Percentiles rank a stretch among this genome's conserved stretches.
Conservation (phyloP, 2,797 vertebrate species). For the Borostomias antarcticus region DNA sequence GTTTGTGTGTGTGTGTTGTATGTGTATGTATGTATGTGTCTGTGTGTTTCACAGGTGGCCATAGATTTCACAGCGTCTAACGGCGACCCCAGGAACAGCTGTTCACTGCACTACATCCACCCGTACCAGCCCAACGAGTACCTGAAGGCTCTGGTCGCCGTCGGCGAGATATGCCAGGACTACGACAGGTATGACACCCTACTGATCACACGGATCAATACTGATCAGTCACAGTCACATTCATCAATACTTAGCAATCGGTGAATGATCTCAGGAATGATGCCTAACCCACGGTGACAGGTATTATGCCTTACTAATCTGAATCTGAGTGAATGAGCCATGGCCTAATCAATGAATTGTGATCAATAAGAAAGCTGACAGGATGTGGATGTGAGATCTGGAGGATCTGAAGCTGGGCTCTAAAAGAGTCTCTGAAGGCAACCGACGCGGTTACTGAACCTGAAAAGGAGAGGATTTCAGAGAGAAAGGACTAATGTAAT, state of each 20-base stretch:
- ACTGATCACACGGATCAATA: constrained; percentile 23
- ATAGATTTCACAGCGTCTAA: constrained; percentile 99
- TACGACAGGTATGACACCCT: constrained; percentile 92
- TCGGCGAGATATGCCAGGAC: constrained; percentile 99
- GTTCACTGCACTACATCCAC: constrained; percentile 98
- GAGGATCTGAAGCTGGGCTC: no score
- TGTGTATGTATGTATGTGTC: not conserved
- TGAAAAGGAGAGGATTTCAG: no score
- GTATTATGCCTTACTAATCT: no score
- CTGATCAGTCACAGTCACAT: constrained; percentile 22
- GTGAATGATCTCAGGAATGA: not conserved
- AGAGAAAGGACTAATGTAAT: not conserved
- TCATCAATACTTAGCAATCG: not conserved
- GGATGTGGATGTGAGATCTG: no score
- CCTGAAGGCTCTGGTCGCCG: constrained; percentile 95
- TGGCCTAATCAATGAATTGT: no score
- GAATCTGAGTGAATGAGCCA: no score
- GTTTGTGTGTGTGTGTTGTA: not conserved
- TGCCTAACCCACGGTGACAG: not conserved
- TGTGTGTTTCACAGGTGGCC: constrained; percentile 83
- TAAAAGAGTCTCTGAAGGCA: not conserved
- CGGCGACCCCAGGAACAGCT: constrained; percentile 97
- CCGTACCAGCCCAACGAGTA: constrained; percentile 99
- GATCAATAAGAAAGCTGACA: no score
- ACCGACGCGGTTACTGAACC: no score